phyloP scores from a whole-genome alignment of 2,797 vertebrate genomes.

The Phoeniculus purpureus region DNA sequence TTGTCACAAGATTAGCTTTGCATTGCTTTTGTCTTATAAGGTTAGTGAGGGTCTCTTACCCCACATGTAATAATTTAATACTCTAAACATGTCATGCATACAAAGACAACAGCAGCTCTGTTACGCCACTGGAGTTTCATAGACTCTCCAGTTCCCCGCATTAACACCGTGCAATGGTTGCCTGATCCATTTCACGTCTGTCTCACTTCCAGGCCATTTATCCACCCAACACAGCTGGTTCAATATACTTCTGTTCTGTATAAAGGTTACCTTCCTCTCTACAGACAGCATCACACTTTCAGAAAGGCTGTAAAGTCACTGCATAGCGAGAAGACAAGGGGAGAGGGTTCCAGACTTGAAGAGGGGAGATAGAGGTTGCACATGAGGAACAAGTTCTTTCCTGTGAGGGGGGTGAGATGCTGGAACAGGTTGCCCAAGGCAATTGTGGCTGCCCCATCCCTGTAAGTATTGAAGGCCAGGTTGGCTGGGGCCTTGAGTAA shows the following conservation, averaged over 20 bases:
- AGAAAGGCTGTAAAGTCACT: rapidly evolving
- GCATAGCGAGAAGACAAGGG: too few relatives aligned
- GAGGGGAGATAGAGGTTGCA: too few relatives aligned
- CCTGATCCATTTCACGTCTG: neutral
- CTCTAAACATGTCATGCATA: neutral
- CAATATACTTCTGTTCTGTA: neutral
- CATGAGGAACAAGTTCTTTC: too few relatives aligned
- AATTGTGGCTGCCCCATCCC: too few relatives aligned
- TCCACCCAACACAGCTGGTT: neutral
- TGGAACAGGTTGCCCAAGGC: too few relatives aligned
- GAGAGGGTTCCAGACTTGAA: too few relatives aligned
- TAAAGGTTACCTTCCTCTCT: neutral
- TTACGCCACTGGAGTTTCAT: neutral
- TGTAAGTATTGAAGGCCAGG: too few relatives aligned
- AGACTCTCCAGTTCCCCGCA: neutral
- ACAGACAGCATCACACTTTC: neutral
- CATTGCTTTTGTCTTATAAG: neutral
- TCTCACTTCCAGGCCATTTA: neutral
- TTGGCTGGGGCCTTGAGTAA: too few relatives aligned
- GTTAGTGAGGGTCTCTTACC: neutral
- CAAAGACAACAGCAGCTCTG: neutral
- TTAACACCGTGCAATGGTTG: too few relatives aligned
- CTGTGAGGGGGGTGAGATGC: too few relatives aligned
- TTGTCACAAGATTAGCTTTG: neutral
- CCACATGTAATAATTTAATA: neutral